A percentile compares a stretch with the other conserved stretches of the same genome.
phyloP scores from a whole-genome alignment of 2,888 invertebrate species.

The Rhynchonema sp. region DNA sequence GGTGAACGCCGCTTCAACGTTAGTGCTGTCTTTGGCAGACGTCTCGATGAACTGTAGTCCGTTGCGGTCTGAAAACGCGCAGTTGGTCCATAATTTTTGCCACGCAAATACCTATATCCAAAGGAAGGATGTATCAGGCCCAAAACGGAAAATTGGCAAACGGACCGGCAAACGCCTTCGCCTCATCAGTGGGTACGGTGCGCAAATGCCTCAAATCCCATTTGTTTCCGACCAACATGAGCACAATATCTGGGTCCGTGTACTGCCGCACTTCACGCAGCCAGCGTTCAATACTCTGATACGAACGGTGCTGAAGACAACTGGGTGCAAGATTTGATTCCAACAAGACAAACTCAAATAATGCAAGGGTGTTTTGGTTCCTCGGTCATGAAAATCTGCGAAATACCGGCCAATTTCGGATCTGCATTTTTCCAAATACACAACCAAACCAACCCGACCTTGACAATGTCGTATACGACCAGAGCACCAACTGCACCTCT shows the following conservation, averaged over 20 bases:
- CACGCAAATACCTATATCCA: no score
- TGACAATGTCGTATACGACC: no score
- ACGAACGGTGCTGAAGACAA: conserved; percentile 70
- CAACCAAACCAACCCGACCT: conserved; percentile 92
- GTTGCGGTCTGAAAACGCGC: conserved; percentile 15
- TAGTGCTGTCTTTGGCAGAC: conserved; percentile 95
- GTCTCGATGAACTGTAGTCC: conserved; percentile 44
- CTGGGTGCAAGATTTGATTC: no score
- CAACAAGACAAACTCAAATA: no score
- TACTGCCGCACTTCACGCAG: conserved; percentile 88
- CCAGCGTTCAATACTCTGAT: conserved; percentile 99
- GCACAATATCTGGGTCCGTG: conserved; percentile 98
- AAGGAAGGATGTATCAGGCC: no score
- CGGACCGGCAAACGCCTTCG: conserved; percentile 67
- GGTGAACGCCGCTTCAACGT: conserved; percentile 98
- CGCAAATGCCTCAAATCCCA: conserved; percentile 86
- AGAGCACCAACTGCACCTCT: conserved; percentile 97
- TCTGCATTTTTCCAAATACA: no score
- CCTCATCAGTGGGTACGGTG: conserved; percentile 96
- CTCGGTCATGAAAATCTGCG: no score
- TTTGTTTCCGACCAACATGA: conserved; percentile 92
- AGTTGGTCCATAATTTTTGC: no score
- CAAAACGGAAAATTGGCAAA: no score
- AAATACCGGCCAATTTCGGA: no score
- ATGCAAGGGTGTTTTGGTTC: no score